Evolutionary conservation across 2,113 vertebrate species (phyloP).

Genomic region (Crotalus helleri): DNA sequence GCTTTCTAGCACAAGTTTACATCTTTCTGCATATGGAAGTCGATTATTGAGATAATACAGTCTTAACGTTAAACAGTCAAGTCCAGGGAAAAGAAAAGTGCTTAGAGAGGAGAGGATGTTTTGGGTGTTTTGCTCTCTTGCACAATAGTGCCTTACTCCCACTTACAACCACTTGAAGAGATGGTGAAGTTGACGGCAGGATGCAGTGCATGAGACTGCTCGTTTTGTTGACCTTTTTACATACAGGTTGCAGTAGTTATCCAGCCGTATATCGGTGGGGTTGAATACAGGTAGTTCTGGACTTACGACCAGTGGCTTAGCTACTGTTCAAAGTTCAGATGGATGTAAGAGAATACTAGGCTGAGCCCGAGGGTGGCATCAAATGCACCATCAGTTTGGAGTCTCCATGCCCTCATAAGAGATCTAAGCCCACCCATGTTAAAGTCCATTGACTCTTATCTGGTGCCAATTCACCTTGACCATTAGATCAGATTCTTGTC

Average conservation of each 20-base stretch:
- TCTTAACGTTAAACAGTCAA: background rate
- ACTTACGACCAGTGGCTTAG: background rate
- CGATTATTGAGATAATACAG: background rate
- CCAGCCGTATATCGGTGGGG: background rate
- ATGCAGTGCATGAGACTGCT: background rate
- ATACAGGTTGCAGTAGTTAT: background rate
- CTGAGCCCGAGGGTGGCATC: background rate
- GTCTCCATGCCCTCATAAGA: background rate
- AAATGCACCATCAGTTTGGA: background rate
- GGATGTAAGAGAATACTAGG: background rate
- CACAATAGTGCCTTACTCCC: no score
- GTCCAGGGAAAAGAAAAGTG: background rate
- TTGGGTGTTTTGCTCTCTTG: background rate
- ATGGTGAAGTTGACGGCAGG: background rate
- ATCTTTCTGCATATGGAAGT: background rate
- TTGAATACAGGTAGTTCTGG: background rate
- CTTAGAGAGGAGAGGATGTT: background rate
- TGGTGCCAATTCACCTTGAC: background rate
- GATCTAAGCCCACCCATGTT: background rate
- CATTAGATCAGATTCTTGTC: background rate
- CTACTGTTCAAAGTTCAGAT: background rate
- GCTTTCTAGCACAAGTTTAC: background rate
- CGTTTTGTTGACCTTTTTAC: background rate
- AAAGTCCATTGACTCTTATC: background rate
- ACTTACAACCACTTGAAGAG: no score